Base-by-base conservation (phyloP, 2,113 vertebrate species). In the Perognathus longimembris region DNA sequence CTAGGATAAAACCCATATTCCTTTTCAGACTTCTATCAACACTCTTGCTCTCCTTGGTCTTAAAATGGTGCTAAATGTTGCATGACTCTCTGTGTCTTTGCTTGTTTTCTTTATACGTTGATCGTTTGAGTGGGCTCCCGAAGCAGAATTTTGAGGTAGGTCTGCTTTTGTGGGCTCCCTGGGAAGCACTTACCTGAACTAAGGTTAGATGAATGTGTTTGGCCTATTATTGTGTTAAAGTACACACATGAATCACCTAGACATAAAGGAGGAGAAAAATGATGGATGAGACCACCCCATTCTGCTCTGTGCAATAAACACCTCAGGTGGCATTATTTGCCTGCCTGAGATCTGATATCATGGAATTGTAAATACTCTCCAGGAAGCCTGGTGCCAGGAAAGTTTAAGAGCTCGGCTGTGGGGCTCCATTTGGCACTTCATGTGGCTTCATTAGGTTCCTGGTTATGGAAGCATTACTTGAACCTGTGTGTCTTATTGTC, bases 321-420 rank as follows among this genome's bases (percentile, higher is more conserved):
- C 90, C 93, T 98, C 96, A 77, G 96, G 90, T 95, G 91, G 83
- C 91, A 95, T 97, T 96, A 96, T 96, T 88, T 94, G 94, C 95
- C 95, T 93, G 87, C 79, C 97, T 96, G 87, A 97, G 92, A 96
- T 94, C 96, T 97, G 95, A 94, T 94, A 87, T 91, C 95, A 95
- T 91, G 93, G 95, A 96, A 87, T 95, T 97, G 94, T 97, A 96
- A 96, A 94, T 95, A 96, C 89, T 96, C 95, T 95, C 94, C 94
- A 97, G 95, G 92, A 97, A 98, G 94, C 95, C 90, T 97, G 94
- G 95, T 97, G 89, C 95, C 95, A 81, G 97, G 94, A 93, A 94
- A 95, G 97, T 97, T 97, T 96, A 97, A 97, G 85, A 97, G 90
- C 95, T 97, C 97, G 96, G 95, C 97, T 96, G 71, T 91, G 85